Conservation (phyloP, 2,797 vertebrate genomes). For the Lithobates sylvaticus region DNA sequence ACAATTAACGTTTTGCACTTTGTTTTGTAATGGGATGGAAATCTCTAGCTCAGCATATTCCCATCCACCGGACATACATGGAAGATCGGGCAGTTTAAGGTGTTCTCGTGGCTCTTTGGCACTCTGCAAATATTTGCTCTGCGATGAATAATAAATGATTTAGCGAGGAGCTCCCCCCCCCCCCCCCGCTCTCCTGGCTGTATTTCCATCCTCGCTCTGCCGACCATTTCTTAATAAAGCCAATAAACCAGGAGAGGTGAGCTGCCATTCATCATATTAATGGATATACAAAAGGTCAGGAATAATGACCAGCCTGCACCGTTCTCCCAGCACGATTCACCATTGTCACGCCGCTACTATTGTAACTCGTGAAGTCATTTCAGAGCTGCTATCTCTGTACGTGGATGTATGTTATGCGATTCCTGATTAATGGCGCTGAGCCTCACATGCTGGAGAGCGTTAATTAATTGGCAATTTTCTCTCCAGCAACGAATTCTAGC, state of each 20-base stretch:
- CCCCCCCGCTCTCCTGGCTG: background rate
- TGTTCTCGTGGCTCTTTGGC: background rate
- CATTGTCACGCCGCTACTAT: no score
- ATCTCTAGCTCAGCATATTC: no score
- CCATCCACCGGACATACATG: no score
- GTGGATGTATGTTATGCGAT: background rate
- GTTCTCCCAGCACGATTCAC: background rate
- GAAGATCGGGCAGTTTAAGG: no score
- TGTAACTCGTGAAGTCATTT: no score
- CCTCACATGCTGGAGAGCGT: background rate
- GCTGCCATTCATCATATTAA: conserved; percentile 17
- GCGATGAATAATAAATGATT: conserved; percentile 15
- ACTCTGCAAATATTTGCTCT: conserved; percentile 19
- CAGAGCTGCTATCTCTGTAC: background rate
- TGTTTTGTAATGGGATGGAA: no score
- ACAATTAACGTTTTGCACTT: no score
- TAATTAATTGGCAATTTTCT: conserved; percentile 11
- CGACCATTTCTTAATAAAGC: conserved; percentile 14
- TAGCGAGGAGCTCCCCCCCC: no score
- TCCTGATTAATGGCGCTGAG: no score
- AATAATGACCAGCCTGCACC: conserved; percentile 1
- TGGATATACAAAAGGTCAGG: conserved; percentile 20
- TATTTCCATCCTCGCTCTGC: background rate
- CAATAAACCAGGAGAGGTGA: conserved; percentile 8
- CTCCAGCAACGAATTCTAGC: background rate